Evolutionary conservation across 2,797 vertebrate genomes (phyloP), one percentile per base, ranked within the genome.

Genomic region (Bufotes viridis): DNA sequence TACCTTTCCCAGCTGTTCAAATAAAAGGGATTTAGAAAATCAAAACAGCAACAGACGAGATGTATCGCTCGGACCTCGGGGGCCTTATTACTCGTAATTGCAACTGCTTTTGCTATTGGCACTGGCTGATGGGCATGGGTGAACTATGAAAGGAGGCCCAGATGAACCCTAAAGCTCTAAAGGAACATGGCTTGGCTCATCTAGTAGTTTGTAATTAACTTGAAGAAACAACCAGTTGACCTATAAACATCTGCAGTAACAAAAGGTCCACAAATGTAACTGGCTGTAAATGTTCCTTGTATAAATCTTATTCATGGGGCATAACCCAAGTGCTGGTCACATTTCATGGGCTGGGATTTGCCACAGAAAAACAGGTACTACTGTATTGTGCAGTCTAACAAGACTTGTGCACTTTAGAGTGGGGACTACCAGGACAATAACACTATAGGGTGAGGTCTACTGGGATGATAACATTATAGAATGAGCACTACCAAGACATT

Each of bases 1-100:
- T 86, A 78, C 79, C 51, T 82, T 89, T 70, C 49, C 79, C 88
- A 89, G 88, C 88, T 89, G 88, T 89, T 78, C 80, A 86, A 89
- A 89, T 89, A 89, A 82, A 34, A 85, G 65, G 72, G 57, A 82
- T 69, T 89, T 79, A 24, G 58, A 29, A 78, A 60, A 85, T 88
- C 55, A 69, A 61, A 88, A 74, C 78, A 63, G 49, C 83, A 75
- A 81, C 84, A 82, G 78, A 89, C 76, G 70, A 76, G 61, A 75
- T 82, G 83, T 53, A 67, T 85, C 49, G 76, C 82, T 85, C 49
- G 75, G 74, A 75, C 63, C 9, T 20, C 42, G 63, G n/a, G 42
- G 26, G 34, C 67, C 58, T 22, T 74, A 42, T 81, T 85, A 81
- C 29, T 58, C 76, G 78, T 65, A 57, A 85, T 85, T 85, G 72